Evolutionary conservation across 1,140 invertebrate species (phyloP).

Genomic region (Monochamus saltuarius): DNA sequence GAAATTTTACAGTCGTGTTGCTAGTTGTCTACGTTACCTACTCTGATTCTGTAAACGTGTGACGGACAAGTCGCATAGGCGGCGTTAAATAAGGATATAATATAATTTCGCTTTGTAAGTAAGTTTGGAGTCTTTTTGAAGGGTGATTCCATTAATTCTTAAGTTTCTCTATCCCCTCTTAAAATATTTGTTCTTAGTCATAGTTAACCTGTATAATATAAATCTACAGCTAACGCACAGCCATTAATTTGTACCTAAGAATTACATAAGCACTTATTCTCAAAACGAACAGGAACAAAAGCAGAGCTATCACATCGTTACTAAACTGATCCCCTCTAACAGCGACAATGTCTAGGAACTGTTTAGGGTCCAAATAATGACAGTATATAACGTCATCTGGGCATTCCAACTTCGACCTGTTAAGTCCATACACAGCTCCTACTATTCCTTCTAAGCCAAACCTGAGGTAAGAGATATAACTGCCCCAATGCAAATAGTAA

Average conservation of each 20-base stretch:
- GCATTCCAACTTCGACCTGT: constrained; percentile 67
- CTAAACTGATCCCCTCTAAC: constrained; percentile 81
- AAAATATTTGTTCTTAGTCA: no score
- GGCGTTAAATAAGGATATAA: no score
- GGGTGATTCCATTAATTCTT: no score
- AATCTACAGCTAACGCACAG: constrained; percentile 68
- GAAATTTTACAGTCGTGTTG: no score
- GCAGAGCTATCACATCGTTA: constrained; percentile 76
- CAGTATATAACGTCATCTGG: constrained; percentile 64
- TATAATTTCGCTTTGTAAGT: no score
- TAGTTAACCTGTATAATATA: no score
- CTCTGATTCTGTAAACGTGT: no score
- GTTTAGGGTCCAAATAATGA: constrained; percentile 72
- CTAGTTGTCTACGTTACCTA: no score
- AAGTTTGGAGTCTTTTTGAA: no score
- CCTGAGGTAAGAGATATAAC: constrained; percentile 82
- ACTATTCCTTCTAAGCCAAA: constrained; percentile 86
- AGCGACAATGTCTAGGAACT: constrained; percentile 76
- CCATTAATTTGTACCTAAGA: constrained; percentile 74
- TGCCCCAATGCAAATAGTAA: constrained; percentile 80
- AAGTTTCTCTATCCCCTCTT: no score
- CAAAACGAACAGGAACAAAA: constrained; percentile 68
- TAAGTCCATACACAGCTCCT: constrained; percentile 78
- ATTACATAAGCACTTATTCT: constrained; percentile 76
- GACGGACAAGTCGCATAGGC: no score